Conservation (phyloP, 1,140 invertebrate genomes). For the Globodera rostochiensis region DNA sequence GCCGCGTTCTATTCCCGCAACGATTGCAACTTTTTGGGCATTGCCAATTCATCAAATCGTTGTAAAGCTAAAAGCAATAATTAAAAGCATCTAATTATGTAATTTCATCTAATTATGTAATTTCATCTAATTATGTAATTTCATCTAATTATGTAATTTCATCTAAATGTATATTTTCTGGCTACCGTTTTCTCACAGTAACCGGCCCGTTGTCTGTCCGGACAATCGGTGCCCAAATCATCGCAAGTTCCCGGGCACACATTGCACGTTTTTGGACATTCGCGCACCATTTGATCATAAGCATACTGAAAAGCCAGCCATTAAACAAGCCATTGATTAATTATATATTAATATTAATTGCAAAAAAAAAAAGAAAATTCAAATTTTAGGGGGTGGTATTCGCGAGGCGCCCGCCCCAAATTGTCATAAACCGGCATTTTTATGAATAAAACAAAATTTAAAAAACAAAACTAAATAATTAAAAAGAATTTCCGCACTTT, state of each 20-base stretch:
- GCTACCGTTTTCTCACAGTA: constrained; percentile 15
- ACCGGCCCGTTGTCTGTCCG: background rate
- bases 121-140: background rate
- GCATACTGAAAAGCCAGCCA: background rate
- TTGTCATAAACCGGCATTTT: too few relatives aligned
- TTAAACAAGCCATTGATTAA: too few relatives aligned
- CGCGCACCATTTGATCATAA: constrained; percentile 28
- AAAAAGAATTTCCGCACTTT: too few relatives aligned
- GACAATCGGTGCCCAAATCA: constrained; percentile 35
- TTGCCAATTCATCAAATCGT: constrained; percentile 33
- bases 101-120: background rate
- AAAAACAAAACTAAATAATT: too few relatives aligned
- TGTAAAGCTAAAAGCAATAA: constrained; percentile 19
- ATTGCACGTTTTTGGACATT: constrained; percentile 38
- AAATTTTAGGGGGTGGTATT: too few relatives aligned
- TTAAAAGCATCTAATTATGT: background rate
- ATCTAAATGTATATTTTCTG: background rate
- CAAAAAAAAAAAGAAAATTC: background rate
- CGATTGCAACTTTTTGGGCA: constrained; percentile 22
- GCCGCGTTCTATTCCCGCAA: constrained; percentile 4
- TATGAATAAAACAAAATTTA: too few relatives aligned
- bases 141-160: background rate
- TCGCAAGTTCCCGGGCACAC: constrained; percentile 23
- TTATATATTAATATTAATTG: background rate
- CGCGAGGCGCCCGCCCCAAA: too few relatives aligned